phyloP scores from a whole-genome alignment of 1,140 invertebrate species.

The Drosophila leontia region DNA sequence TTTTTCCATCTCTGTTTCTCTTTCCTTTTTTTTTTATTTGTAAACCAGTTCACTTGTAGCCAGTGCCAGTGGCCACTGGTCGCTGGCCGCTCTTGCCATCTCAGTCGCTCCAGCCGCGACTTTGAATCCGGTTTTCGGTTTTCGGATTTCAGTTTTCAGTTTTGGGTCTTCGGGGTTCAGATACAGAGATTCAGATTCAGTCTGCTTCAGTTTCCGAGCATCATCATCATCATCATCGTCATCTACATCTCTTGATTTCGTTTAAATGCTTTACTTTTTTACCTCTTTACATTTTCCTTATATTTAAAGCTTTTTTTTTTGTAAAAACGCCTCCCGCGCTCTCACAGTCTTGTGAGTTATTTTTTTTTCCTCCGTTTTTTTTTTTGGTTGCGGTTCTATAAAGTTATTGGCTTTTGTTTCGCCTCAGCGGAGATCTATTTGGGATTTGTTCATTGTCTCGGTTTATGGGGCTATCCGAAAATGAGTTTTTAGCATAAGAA shows the following conservation, averaged over 20 bases:
- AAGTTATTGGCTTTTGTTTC: conserved; percentile 75
- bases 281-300: conserved; percentile 17
- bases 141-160: conserved; percentile 49
- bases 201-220: conserved; percentile 30
- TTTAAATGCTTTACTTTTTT: conserved; percentile 76
- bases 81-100: conserved; percentile 27
- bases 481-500: conserved; percentile 75
- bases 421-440: conserved; percentile 59
- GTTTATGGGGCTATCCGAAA: conserved; percentile 67
- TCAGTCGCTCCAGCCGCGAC: conserved; percentile 57
- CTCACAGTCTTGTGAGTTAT: conserved; percentile 53
- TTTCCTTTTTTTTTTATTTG: conserved; percentile 49
- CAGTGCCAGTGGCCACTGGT: conserved; percentile 78
- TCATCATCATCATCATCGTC: conserved; percentile 59
- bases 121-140: conserved; percentile 78
- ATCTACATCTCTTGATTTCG: conserved; percentile 77
- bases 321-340: conserved; percentile 75
- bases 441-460: conserved; percentile 59
- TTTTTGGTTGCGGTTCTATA: conserved; percentile 63
- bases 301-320: conserved; percentile 32
- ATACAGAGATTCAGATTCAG: conserved; percentile 28
- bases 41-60: conserved; percentile 84
- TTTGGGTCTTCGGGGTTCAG: conserved; percentile 41
- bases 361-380: conserved; percentile 2
- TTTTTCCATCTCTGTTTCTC: conserved; percentile 44